phyloP scores from a whole-genome alignment of 2,888 invertebrate genomes.

The Cactoblastis cactorum region DNA sequence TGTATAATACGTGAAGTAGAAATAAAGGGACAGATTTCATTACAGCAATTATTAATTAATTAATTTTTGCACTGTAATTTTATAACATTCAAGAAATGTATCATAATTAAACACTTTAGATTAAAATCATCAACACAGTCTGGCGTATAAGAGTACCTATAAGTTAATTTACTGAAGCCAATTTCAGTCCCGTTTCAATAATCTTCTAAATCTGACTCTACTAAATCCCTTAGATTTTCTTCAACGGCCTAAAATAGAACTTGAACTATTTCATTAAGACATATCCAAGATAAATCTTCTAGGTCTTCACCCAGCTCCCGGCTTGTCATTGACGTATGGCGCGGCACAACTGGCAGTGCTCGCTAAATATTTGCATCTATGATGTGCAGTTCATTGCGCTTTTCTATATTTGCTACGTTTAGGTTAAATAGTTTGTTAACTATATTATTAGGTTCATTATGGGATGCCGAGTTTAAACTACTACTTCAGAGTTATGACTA shows the following conservation, averaged over 20 bases:
- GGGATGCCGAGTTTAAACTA: too few species aligned
- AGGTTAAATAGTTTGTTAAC: neutral
- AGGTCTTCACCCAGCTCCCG: neutral
- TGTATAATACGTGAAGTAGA: too few species aligned
- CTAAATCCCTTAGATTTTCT: neutral
- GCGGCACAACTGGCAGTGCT: neutral
- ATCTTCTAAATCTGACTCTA: neutral
- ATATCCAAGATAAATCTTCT: neutral
- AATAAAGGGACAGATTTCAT: too few species aligned
- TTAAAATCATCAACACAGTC: too few species aligned
- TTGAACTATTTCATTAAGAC: constrained; percentile 1
- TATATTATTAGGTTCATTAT: too few species aligned
- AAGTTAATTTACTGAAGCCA: too few species aligned
- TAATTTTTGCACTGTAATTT: too few species aligned
- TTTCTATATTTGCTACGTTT: neutral
- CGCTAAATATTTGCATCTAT: neutral
- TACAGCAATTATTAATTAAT: too few species aligned
- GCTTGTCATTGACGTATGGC: constrained; percentile 3
- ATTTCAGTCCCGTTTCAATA: neutral
- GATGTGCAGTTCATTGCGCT: constrained; percentile 6
- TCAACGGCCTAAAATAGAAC: neutral
- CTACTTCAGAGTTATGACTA: too few species aligned
- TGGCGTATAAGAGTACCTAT: too few species aligned
- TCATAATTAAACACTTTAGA: too few species aligned
- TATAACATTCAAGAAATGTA: too few species aligned